phyloP scores from a whole-genome alignment of 2,797 vertebrate species.

The Synanceia verrucosa region DNA sequence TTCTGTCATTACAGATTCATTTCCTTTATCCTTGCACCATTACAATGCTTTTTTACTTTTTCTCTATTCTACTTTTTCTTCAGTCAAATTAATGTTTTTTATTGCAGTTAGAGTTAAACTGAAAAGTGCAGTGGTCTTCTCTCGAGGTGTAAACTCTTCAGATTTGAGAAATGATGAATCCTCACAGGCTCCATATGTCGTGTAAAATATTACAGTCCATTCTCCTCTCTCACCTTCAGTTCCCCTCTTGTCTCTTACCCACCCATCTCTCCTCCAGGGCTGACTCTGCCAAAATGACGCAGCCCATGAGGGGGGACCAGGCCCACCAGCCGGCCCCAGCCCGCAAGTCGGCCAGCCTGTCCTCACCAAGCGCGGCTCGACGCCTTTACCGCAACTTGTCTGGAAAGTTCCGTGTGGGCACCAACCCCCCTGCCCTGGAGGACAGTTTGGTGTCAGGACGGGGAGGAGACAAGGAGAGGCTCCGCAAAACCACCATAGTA shows the following conservation, averaged over 20 bases:
- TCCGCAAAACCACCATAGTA: slow-evolving; percentile 89
- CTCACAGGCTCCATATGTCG: not conserved
- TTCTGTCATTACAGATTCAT: not conserved
- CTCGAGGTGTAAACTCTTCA: not conserved
- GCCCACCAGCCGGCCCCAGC: slow-evolving; percentile 80
- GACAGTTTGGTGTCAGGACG: slow-evolving; percentile 83
- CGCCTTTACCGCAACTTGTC: slow-evolving; percentile 94
- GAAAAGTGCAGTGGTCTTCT: not conserved
- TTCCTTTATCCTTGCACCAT: not conserved
- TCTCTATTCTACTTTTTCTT: no score
- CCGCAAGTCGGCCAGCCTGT: slow-evolving; percentile 86
- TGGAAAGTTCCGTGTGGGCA: slow-evolving; percentile 91
- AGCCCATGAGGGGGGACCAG: slow-evolving; percentile 86
- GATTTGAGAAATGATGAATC: not conserved
- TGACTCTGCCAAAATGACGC: slow-evolving; percentile 90
- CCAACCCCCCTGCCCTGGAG: slow-evolving; percentile 83
- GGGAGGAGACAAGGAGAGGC: slow-evolving; percentile 87
- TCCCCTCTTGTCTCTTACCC: slow-evolving; percentile 11
- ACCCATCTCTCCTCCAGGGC: slow-evolving; percentile 78
- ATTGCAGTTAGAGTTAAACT: no score
- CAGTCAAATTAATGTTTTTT: no score
- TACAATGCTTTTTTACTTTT: not conserved
- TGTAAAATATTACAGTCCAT: slow-evolving; percentile 3
- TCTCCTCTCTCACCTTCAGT: slow-evolving; percentile 3
- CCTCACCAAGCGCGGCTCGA: slow-evolving; percentile 90